Evolutionary conservation across 2,797 vertebrate genomes (phyloP).

Genomic region (Labeo calbasu): DNA sequence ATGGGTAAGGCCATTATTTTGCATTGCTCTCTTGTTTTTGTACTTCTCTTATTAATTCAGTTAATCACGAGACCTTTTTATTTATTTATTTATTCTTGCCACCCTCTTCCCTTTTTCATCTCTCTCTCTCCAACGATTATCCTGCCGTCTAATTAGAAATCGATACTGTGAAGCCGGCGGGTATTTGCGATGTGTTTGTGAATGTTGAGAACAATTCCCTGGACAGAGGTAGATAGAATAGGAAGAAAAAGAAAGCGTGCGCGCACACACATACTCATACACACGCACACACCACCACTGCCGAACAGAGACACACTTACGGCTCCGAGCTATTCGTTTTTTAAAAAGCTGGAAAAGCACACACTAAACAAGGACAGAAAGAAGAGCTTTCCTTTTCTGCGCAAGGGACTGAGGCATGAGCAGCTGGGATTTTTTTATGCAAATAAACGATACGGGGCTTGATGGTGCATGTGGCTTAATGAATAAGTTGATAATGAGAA

Average conservation of each 20-base stretch:
- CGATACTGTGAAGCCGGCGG: constrained; percentile 83
- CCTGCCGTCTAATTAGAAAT: constrained; percentile 90
- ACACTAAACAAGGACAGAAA: constrained; percentile 74
- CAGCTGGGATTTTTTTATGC: constrained; percentile 59
- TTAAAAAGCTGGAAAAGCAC: constrained; percentile 69
- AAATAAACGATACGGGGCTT: constrained; percentile 66
- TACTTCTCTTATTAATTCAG: constrained; percentile 77
- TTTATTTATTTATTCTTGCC: constrained; percentile 77
- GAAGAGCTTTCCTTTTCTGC: constrained; percentile 66
- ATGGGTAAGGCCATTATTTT: constrained; percentile 64
- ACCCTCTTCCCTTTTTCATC: constrained; percentile 74
- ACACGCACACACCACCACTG: constrained; percentile 40
- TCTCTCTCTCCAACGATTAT: constrained; percentile 86
- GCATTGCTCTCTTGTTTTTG: constrained; percentile 69
- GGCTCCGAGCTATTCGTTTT: constrained; percentile 78
- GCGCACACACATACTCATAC: constrained; percentile 48
- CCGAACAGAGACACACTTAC: constrained; percentile 65
- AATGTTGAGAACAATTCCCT: constrained; percentile 87
- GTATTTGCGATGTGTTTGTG: constrained; percentile 89
- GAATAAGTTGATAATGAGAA: constrained; percentile 33
- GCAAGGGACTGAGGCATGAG: constrained; percentile 38
- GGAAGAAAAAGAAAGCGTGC: constrained; percentile 59
- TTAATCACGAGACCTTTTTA: constrained; percentile 73
- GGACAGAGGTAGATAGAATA: constrained; percentile 66
- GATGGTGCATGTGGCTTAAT: background rate